A percentile compares a stretch with the other conserved stretches of the same genome.
These are phyloP conservation scores for Zosterops lateralis DNA, from an alignment of 2,113 vertebrate species.

Conservation along the genomic window DNA sequence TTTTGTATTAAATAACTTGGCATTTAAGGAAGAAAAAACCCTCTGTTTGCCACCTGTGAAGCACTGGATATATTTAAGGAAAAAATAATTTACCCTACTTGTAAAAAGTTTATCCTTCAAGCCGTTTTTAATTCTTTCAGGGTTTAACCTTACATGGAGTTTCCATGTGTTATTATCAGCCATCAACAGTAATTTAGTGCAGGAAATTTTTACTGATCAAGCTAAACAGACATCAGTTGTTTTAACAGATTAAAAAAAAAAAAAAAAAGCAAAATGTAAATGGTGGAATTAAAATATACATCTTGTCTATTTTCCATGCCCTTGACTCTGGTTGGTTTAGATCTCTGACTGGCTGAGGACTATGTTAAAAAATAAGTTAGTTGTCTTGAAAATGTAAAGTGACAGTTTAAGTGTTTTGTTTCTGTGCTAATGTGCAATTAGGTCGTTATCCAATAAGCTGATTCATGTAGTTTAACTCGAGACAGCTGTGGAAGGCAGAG, in stretches of 20 bases:
- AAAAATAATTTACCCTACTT: not conserved
- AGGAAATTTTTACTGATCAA: slow-evolving; percentile 24
- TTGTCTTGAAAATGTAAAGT: slow-evolving; percentile 63
- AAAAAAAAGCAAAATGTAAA: not conserved
- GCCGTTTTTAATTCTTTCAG: not conserved
- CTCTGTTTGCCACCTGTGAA: not conserved
- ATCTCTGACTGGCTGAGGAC: not conserved
- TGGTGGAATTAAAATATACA: not conserved
- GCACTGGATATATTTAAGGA: not conserved
- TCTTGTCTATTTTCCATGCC: not conserved
- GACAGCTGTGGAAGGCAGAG: slow-evolving; percentile 58
- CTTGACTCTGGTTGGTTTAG: not conserved
- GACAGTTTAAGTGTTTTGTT: slow-evolving; percentile 64
- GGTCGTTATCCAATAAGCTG: slow-evolving; percentile 68
- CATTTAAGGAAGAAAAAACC: not conserved
- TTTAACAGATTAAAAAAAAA: not conserved
- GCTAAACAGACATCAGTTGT: not conserved
- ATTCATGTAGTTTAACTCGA: slow-evolving; percentile 60
- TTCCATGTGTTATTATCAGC: not conserved
- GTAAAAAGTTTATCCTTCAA: not conserved
- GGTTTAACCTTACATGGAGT: not conserved
- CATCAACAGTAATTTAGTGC: slow-evolving; percentile 28
- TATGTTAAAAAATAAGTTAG: slow-evolving; percentile 19
- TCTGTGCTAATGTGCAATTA: slow-evolving; percentile 68
- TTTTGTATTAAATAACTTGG: not conserved